A percentile compares a stretch with the other conserved stretches of the same genome.
Evolutionary conservation across 2,888 invertebrate genomes (phyloP).

Genomic region (Ochropleura plecta): DNA sequence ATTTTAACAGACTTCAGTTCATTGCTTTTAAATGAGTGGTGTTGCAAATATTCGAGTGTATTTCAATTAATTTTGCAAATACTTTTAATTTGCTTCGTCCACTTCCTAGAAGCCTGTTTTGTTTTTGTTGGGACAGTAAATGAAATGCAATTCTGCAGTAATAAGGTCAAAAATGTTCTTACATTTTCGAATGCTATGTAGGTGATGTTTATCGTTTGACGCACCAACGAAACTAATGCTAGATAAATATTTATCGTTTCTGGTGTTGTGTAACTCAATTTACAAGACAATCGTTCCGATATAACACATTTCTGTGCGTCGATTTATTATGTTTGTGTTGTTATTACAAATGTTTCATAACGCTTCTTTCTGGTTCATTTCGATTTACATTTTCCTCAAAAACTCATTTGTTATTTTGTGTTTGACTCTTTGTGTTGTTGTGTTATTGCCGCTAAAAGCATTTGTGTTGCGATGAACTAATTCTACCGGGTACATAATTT

Average conservation of each 20-base stretch:
- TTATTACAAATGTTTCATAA: slow-evolving; percentile 57
- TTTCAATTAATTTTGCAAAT: slow-evolving; percentile 45
- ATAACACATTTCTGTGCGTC: slow-evolving; percentile 40
- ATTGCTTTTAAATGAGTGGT: slow-evolving; percentile 30
- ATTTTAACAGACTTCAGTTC: slow-evolving; percentile 27
- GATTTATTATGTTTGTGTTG: slow-evolving; percentile 48
- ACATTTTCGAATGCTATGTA: slow-evolving; percentile 30
- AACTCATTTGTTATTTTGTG: slow-evolving; percentile 21
- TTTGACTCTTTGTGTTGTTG: slow-evolving; percentile 23
- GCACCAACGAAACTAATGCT: slow-evolving; percentile 63
- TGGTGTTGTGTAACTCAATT: slow-evolving; percentile 66
- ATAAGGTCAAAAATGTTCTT: slow-evolving; percentile 38
- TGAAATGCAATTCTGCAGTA: slow-evolving; percentile 32
- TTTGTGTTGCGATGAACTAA: slow-evolving; percentile 56
- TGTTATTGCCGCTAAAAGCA: slow-evolving; percentile 25
- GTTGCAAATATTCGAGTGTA: slow-evolving; percentile 16
- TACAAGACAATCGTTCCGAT: slow-evolving; percentile 57
- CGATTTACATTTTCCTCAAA: slow-evolving; percentile 35
- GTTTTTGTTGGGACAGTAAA: slow-evolving; percentile 36
- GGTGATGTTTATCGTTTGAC: slow-evolving; percentile 40
- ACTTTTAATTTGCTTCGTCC: slow-evolving; percentile 30
- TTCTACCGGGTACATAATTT: slow-evolving; percentile 68
- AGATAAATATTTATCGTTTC: slow-evolving; percentile 69
- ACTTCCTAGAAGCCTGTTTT: slow-evolving; percentile 42
- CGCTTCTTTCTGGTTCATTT: slow-evolving; percentile 38